phyloP scores from a whole-genome alignment of 2,888 invertebrate species.

The Mesorhabditis sp. region DNA sequence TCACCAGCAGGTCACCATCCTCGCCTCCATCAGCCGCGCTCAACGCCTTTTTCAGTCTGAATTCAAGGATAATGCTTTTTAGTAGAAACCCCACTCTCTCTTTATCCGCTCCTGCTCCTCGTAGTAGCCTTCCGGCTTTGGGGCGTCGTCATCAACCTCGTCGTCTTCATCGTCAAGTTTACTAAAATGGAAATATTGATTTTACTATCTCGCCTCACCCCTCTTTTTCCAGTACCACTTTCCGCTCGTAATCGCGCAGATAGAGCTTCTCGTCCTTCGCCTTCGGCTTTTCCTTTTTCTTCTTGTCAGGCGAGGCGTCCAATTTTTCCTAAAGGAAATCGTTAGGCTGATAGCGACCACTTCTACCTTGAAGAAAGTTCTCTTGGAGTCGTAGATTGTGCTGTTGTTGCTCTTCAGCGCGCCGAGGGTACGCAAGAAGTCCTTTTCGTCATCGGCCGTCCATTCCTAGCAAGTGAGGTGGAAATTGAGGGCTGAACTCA shows the following conservation, averaged over 20 bases:
- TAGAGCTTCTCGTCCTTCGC: constrained; percentile 67
- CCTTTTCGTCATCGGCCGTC: constrained; percentile 73
- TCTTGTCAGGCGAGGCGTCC: constrained; percentile 1
- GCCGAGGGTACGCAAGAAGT: constrained; percentile 81
- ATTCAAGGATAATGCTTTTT: neutral
- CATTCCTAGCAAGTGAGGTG: constrained; percentile 62
- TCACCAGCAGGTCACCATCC: constrained; percentile 60
- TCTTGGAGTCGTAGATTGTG: constrained; percentile 76
- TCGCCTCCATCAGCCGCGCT: constrained; percentile 57
- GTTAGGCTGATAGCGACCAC: constrained; percentile 19
- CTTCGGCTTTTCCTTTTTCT: constrained; percentile 53
- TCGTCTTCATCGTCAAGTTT: constrained; percentile 40
- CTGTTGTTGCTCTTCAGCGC: constrained; percentile 84
- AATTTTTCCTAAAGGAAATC: constrained; percentile 13
- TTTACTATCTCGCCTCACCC: constrained; percentile 60
- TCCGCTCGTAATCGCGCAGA: constrained; percentile 76
- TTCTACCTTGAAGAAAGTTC: constrained; percentile 9
- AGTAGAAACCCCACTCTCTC: constrained; percentile 61
- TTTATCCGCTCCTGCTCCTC: constrained; percentile 68
- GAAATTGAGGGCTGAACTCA: constrained; percentile 8
- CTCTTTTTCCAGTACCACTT: constrained; percentile 71
- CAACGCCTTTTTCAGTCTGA: constrained; percentile 42
- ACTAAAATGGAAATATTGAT: constrained; percentile 19
- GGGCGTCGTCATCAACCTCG: constrained; percentile 32
- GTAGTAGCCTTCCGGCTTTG: constrained; percentile 29